Percentiles rank a stretch among this genome's conserved stretches.
Conservation (phyloP, 2,113 vertebrate genomes). For the Stegostoma tigrinum region DNA sequence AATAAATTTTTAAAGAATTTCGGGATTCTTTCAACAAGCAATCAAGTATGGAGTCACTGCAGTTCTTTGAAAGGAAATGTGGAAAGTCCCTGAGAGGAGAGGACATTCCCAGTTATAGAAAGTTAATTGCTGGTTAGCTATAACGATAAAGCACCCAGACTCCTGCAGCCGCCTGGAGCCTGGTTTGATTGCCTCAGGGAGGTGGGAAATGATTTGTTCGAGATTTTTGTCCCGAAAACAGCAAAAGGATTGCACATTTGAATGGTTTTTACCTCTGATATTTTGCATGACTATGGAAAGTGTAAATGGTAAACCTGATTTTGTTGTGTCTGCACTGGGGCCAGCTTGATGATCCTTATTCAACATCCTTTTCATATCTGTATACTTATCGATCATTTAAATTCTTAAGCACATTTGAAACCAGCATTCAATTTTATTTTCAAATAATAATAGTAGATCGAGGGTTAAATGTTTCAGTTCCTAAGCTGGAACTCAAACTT, state of each 20-base stretch:
- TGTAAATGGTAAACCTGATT: neutral
- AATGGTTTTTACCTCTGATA: neutral
- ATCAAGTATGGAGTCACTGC: neutral
- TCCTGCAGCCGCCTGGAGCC: neutral
- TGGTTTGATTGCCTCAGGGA: neutral
- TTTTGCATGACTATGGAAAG: neutral
- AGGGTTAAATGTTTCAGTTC: neutral
- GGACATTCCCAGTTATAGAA: neutral
- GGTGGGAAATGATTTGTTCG: neutral
- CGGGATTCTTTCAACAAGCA: neutral
- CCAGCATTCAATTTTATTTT: neutral
- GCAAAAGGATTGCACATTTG: neutral
- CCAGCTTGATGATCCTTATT: neutral
- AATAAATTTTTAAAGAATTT: neutral
- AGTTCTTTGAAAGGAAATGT: neutral
- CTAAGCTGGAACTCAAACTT: neutral
- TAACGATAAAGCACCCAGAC: neutral
- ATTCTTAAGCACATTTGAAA: neutral
- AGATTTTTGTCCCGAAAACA: neutral
- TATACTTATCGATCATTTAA: neutral
- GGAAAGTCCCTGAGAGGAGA: neutral
- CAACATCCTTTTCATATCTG: neutral
- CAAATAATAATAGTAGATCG: neutral
- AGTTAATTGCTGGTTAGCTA: neutral
- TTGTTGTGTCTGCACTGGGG: neutral